Evolutionary conservation across 2,113 vertebrate genomes (phyloP).

Genomic region (Caranx melampygus): DNA sequence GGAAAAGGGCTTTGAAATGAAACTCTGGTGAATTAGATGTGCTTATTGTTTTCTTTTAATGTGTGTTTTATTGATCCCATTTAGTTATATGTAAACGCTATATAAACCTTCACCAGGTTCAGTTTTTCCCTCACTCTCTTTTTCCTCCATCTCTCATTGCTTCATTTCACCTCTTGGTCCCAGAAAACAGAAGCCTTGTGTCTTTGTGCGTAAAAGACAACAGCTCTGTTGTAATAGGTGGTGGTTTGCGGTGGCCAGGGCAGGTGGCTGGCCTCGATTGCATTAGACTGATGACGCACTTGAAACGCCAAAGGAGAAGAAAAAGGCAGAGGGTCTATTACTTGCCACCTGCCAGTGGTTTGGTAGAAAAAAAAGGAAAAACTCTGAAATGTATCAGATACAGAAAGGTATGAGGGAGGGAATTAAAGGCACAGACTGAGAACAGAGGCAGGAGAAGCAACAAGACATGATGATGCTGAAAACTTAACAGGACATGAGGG

Average conservation of each 20-base stretch:
- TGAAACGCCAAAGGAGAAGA: slow-evolving; percentile 19
- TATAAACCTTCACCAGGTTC: slow-evolving; percentile 9
- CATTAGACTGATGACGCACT: slow-evolving; percentile 59
- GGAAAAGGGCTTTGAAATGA: slow-evolving; percentile 21
- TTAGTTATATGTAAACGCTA: neutral
- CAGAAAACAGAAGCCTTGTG: slow-evolving; percentile 43
- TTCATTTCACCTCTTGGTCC: slow-evolving; percentile 7
- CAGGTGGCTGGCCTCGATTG: slow-evolving; percentile 60
- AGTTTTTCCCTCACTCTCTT: slow-evolving; percentile 3
- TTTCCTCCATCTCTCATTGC: slow-evolving; percentile 9
- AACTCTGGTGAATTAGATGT: slow-evolving; percentile 19
- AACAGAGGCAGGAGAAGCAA: slow-evolving; percentile 23
- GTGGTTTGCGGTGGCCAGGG: slow-evolving; percentile 34
- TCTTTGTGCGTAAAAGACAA: slow-evolving; percentile 62
- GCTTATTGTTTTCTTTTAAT: neutral
- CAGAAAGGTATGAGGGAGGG: slow-evolving; percentile 6
- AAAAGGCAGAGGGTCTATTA: slow-evolving; percentile 30
- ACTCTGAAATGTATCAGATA: slow-evolving; percentile 5
- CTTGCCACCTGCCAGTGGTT: slow-evolving; percentile 34
- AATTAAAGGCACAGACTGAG: slow-evolving; percentile 28
- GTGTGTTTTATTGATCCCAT: slow-evolving; percentile 19
- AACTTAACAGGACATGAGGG: neutral
- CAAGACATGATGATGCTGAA: neutral
- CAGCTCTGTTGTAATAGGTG: slow-evolving; percentile 50
- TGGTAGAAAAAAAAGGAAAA: slow-evolving; percentile 15